Conservation (phyloP, 2,888 invertebrate species). For the Dynastes hyllus region DNA sequence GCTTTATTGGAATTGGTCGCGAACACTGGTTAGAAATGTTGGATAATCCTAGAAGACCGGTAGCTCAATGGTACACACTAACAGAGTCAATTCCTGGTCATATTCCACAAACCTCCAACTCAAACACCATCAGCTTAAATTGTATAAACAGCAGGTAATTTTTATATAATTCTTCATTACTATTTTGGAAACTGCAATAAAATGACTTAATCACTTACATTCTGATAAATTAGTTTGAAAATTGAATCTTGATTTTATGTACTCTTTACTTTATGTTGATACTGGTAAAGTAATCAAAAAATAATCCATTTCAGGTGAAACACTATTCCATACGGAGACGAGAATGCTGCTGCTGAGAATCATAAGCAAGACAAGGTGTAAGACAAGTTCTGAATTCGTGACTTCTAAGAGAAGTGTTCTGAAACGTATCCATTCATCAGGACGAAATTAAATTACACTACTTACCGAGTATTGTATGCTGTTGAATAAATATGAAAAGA, state of each 20-base stretch:
- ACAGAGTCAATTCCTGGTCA: conserved; percentile 81
- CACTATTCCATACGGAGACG: background rate
- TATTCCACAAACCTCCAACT: conserved; percentile 72
- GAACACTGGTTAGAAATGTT: conserved; percentile 92
- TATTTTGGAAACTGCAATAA: background rate
- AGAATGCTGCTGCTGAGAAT: background rate
- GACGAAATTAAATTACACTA: conserved; percentile 28
- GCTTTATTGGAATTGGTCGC: conserved; percentile 83
- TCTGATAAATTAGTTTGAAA: too few species aligned
- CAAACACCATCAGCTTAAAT: conserved; percentile 77
- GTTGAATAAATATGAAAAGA: conserved; percentile 39
- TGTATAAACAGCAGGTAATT: conserved; percentile 81
- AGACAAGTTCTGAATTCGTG: background rate
- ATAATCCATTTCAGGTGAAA: conserved; percentile 27
- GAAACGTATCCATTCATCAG: background rate
- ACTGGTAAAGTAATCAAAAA: too few species aligned
- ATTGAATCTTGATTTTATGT: too few species aligned
- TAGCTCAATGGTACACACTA: conserved; percentile 89
- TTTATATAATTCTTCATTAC: background rate
- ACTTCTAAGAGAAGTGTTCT: background rate
- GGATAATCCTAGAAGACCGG: conserved; percentile 87
- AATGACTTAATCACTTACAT: too few species aligned
- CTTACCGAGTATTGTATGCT: conserved; percentile 37
- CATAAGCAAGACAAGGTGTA: conserved; percentile 12
- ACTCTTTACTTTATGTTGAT: too few species aligned